These are phyloP conservation scores for Myotis daubentonii DNA, from an alignment of 2,797 vertebrate species.

Conservation along the genomic window DNA sequence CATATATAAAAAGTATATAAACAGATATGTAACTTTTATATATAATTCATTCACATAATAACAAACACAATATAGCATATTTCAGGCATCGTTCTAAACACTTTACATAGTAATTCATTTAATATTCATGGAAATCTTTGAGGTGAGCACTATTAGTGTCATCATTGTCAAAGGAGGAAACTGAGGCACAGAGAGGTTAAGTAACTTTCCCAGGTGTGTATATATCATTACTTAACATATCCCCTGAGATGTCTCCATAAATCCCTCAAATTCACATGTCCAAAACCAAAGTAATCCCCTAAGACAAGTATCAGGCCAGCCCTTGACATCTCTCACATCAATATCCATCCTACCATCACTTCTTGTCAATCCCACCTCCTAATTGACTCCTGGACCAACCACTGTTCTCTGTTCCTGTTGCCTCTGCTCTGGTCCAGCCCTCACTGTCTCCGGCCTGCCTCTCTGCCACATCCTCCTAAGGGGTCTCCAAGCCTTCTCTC, in stretches of 20 bases:
- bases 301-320: not conserved
- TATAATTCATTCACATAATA: not conserved
- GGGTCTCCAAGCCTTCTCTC: not conserved
- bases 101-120: not conserved
- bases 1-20: not conserved
- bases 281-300: not conserved
- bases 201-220: not conserved
- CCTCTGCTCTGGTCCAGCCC: not conserved
- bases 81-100: not conserved
- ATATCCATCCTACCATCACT: not conserved
- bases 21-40: not conserved
- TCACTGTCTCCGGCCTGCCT: not conserved
- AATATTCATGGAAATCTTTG: not conserved
- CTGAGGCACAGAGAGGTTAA: not conserved
- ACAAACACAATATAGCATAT: not conserved
- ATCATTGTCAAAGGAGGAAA: slow-evolving; percentile 3
- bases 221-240: not conserved
- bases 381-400: not conserved
- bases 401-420: not conserved
- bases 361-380: not conserved
- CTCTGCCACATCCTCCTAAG: not conserved
- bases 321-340: not conserved
- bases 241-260: not conserved
- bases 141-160: not conserved
- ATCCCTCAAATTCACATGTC: not conserved